Base-by-base conservation (phyloP, 2,113 vertebrate genomes). In the Delphinapterus leucas region DNA sequence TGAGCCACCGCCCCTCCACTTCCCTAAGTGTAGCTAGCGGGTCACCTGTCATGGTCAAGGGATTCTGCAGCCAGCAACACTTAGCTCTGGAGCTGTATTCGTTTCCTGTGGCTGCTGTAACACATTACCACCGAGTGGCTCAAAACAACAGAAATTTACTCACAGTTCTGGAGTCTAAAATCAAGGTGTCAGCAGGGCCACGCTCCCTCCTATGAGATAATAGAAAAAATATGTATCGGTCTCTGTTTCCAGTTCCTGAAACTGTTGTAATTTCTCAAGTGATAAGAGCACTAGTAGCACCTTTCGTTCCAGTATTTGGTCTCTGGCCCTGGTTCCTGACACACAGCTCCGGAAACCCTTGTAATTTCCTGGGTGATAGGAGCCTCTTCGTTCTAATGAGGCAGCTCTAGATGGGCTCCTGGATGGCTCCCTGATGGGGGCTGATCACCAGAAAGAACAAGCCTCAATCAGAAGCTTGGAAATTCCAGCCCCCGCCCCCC, bases 161-260 rank as follows among this genome's bases (percentile, higher is more conserved):
- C 38, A 31, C 23, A 18, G 38, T 25, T 77, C 47, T 68, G 18
- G 83, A 80, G 61, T 47, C 92, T 93, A 53, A 47, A 11, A 36
- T 31, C 63, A 31, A 13, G 12, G 49, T 9, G 74, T 44, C 41
- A 21, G 60, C 47, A 58, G 15, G 12, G 3, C 36, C 23, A 23
- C 0, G 0, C 21, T 38, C 26, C 38, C 31, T 53, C 31, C n/a
- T 15, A 53, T 53, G 8, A 67, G 68, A 53, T 10, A 15, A 65
- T 0, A 38, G n/a, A 0, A 11, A 23, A 90, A 21, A 23, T 9
- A 25, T 2, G 8, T 28, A 18, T 17, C 1, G 1, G 58, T 65
- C 7, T 80, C 13, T 58, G 47, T 38, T 38, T 49, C 61, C 6
- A 28, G 74, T 17, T 41, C 18, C 88, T 11, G 26, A 67, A 47